Percentiles rank a stretch among this genome's conserved stretches.
Evolutionary conservation across 2,888 invertebrate species (phyloP).

Genomic region (Saturnia japonica): DNA sequence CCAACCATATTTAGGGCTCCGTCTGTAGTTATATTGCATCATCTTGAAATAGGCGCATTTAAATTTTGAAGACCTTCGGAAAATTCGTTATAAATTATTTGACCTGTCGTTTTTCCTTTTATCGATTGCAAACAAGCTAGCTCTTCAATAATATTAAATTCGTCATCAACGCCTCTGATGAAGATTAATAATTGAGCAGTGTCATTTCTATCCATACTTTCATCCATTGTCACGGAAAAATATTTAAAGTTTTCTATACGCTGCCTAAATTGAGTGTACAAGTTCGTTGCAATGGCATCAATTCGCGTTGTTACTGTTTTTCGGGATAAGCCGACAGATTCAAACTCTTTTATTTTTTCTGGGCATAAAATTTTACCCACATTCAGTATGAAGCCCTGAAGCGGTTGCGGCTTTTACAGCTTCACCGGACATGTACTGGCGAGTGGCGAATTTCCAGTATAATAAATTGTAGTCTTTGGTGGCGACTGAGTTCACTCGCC

Average conservation of each 20-base stretch:
- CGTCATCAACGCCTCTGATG: too few species aligned
- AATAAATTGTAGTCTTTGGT: too few species aligned
- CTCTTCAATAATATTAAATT: conserved; percentile 28
- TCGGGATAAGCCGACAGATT: conserved; percentile 27
- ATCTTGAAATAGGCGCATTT: conserved; percentile 26
- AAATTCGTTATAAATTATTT: too few species aligned
- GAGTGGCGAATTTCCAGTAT: too few species aligned
- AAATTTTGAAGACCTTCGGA: conserved; percentile 25
- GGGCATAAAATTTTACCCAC: conserved; percentile 10
- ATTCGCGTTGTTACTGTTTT: conserved; percentile 24
- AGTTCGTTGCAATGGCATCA: conserved; percentile 27
- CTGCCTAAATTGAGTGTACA: conserved; percentile 27
- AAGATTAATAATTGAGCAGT: too few species aligned
- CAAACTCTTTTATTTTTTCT: conserved; percentile 16
- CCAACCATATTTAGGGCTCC: conserved; percentile 30
- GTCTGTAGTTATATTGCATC: too few species aligned
- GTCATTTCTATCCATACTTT: too few species aligned
- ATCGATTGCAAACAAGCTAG: conserved; percentile 26
- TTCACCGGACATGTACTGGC: too few species aligned
- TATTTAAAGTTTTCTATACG: conserved; percentile 20
- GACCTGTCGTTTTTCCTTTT: conserved; percentile 27
- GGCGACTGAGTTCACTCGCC: too few species aligned
- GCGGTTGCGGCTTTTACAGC: too few species aligned
- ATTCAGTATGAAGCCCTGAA: too few species aligned
- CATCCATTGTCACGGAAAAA: neutral